These are phyloP conservation scores for Odocoileus hemionus DNA, from an alignment of 2,113 vertebrate genomes.

Conservation along the genomic window DNA sequence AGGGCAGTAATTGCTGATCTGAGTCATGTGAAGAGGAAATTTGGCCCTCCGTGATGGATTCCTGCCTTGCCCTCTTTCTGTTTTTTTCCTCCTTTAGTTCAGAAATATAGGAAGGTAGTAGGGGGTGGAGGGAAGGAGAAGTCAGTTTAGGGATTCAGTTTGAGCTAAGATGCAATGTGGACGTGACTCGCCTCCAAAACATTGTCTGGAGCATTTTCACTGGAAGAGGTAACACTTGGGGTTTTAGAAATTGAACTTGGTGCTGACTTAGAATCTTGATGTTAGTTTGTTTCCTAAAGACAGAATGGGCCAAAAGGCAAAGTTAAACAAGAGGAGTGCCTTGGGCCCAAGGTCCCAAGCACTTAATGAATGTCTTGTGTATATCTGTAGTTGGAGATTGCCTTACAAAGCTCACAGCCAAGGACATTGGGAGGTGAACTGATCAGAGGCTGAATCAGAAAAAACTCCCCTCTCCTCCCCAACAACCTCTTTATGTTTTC, in stretches of 20 bases:
- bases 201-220: background rate
- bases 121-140: background rate
- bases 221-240: background rate
- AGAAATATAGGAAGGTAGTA: background rate
- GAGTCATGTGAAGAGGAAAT: background rate
- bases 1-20: background rate
- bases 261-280: background rate
- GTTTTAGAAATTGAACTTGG: constrained; percentile 20
- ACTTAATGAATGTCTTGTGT: background rate
- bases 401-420: background rate
- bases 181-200: background rate
- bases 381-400: background rate
- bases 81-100: background rate
- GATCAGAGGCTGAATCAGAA: background rate
- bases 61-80: background rate
- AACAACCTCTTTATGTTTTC: background rate
- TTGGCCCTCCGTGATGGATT: constrained; percentile 31
- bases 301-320: background rate
- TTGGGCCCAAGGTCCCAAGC: background rate
- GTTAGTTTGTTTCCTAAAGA: background rate
- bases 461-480: background rate
- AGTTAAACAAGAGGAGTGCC: background rate
- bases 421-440: background rate
- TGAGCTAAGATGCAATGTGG: background rate
- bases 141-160: background rate